phyloP scores from a whole-genome alignment of 2,797 vertebrate genomes.

The Leuciscus waleckii region DNA sequence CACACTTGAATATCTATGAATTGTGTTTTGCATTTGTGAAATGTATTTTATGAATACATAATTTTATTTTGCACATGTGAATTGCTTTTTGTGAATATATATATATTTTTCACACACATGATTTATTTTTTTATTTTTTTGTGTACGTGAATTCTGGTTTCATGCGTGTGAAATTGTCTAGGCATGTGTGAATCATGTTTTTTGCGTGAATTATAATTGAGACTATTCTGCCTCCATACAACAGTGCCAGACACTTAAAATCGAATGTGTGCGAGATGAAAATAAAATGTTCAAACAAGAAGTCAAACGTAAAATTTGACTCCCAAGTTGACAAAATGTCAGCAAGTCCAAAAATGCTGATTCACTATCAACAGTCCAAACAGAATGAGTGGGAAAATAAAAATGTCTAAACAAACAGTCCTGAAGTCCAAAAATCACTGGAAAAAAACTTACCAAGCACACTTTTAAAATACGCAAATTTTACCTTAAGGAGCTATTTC shows the following conservation, averaged over 20 bases:
- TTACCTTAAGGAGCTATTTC: not conserved
- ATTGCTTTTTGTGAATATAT: too few relatives aligned
- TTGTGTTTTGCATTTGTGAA: too few relatives aligned
- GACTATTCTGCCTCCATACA: too few relatives aligned
- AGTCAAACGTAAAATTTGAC: not conserved
- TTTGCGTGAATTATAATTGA: too few relatives aligned
- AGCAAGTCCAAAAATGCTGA: not conserved
- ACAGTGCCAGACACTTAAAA: not conserved
- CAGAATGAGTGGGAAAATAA: not conserved
- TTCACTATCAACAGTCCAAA: not conserved
- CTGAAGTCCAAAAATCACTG: not conserved
- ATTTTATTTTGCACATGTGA: too few relatives aligned
- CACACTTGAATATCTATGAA: too few relatives aligned
- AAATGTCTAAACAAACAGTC: not conserved
- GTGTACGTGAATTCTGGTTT: too few relatives aligned
- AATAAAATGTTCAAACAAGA: not conserved
- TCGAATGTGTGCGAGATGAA: not conserved
- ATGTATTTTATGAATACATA: too few relatives aligned
- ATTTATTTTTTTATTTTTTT: too few relatives aligned
- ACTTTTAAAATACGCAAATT: not conserved
- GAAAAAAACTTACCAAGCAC: not conserved
- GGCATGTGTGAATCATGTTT: too few relatives aligned
- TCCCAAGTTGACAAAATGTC: not conserved
- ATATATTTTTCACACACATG: too few relatives aligned
- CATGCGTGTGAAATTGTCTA: too few relatives aligned